A percentile compares a stretch with the other conserved stretches of the same genome.
Evolutionary conservation across 2,797 vertebrate species (phyloP).

Genomic region (Odontamblyopus lacepedii): DNA sequence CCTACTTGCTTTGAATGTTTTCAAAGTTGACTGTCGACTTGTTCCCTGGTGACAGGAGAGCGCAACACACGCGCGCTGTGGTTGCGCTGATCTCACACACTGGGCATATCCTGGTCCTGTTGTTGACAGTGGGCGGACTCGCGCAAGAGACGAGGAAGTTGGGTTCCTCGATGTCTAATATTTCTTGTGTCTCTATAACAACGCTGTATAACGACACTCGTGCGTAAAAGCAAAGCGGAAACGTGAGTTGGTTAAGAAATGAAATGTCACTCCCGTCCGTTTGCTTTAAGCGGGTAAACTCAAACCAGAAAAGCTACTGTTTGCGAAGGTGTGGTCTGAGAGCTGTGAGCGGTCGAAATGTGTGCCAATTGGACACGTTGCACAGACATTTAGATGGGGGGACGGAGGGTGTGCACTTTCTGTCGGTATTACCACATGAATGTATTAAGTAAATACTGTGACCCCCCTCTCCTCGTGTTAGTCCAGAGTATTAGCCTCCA

Average conservation of each 20-base stretch:
- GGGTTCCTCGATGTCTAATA: constrained; percentile 15
- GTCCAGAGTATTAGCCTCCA: background rate
- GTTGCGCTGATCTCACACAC: constrained; percentile 36
- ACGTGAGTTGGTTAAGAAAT: constrained; percentile 1
- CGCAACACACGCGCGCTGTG: constrained; percentile 35
- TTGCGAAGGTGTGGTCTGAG: background rate
- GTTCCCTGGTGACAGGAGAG: constrained; percentile 16
- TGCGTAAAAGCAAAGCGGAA: constrained; percentile 48
- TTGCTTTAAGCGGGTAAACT: background rate
- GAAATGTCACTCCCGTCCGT: background rate
- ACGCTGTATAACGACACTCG: constrained; percentile 22
- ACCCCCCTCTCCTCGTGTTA: background rate
- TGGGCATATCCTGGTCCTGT: constrained; percentile 16
- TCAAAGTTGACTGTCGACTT: background rate
- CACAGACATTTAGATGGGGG: constrained; percentile 17
- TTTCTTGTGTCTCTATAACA: constrained; percentile 52
- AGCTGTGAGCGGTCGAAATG: background rate
- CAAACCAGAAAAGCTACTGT: background rate
- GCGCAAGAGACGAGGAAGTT: constrained; percentile 47
- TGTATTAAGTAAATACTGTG: background rate
- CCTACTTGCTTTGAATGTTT: background rate
- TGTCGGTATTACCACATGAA: constrained; percentile 18
- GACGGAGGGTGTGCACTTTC: constrained; percentile 25
- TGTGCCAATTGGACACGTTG: constrained; percentile 22
- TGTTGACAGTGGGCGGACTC: constrained; percentile 50